Evolutionary conservation across 1,140 invertebrate genomes (phyloP).

Genomic region (Nasonia giraulti): DNA sequence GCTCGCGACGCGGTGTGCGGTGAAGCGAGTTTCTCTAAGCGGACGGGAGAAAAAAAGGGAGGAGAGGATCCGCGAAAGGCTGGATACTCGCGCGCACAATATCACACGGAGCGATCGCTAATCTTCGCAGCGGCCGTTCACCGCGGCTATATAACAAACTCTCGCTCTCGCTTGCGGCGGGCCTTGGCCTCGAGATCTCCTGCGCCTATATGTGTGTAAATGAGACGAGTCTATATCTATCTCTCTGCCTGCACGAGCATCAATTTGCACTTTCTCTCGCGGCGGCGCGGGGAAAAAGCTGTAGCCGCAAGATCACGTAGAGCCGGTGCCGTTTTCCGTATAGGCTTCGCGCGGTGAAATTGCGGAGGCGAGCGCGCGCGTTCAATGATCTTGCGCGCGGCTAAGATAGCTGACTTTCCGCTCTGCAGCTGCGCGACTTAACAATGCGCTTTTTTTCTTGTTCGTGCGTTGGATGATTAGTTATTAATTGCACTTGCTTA

Average conservation of each 20-base stretch:
- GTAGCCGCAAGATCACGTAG: background rate
- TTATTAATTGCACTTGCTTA: no score
- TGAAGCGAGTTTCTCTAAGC: background rate
- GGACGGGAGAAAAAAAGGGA: background rate
- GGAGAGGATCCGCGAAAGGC: background rate
- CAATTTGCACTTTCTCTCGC: slow-evolving; percentile 50
- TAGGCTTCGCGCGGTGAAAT: slow-evolving; percentile 31
- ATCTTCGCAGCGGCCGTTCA: background rate
- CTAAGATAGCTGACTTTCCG: no score
- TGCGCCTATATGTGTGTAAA: background rate
- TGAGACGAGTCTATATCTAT: background rate
- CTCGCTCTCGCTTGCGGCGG: slow-evolving; percentile 8
- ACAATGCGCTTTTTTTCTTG: background rate
- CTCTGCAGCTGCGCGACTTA: background rate
- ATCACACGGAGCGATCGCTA: background rate
- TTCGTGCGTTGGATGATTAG: no score
- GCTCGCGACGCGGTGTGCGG: background rate
- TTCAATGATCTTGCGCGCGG: background rate
- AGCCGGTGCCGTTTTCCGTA: slow-evolving; percentile 45
- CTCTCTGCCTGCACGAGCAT: slow-evolving; percentile 23
- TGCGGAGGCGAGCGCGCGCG: slow-evolving; percentile 24
- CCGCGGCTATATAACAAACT: slow-evolving; percentile 1
- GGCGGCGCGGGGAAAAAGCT: background rate
- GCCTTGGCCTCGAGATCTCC: background rate
- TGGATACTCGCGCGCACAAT: background rate